Conservation (phyloP, 2,888 invertebrate genomes). For the Ormyrus labotus region DNA sequence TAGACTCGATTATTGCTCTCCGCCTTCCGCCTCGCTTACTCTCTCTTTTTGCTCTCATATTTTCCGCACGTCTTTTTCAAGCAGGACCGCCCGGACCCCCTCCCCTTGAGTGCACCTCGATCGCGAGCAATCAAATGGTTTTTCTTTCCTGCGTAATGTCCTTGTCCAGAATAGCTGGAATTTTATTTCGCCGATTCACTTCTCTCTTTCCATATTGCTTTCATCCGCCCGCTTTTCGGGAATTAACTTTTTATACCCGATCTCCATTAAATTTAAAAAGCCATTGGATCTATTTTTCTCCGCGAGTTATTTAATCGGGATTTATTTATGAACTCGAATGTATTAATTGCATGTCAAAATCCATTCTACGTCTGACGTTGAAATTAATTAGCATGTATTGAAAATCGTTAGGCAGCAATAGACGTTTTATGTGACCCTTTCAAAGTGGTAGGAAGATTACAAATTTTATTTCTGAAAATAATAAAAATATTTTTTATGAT, state of each 20-base stretch:
- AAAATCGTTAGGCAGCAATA: no score
- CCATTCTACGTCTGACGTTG: no score
- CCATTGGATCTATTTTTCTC: no score
- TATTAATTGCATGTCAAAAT: no score
- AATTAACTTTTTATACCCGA: neutral
- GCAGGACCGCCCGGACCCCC: neutral
- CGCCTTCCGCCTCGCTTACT: constrained; percentile 43
- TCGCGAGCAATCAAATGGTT: constrained; percentile 20
- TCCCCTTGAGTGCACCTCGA: neutral
- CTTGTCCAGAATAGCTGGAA: constrained; percentile 17
- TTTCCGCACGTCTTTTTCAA: constrained; percentile 28
- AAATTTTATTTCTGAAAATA: no score
- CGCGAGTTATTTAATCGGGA: no score
- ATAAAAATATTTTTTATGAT: no score
- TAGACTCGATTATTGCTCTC: constrained; percentile 67
- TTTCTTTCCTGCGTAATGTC: constrained; percentile 42
- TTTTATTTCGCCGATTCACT: constrained; percentile 3
- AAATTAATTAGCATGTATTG: no score
- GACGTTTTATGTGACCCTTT: no score
- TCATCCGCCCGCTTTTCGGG: neutral
- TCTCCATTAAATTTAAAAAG: neutral
- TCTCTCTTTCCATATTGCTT: neutral
- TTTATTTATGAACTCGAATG: no score
- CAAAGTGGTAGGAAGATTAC: no score
- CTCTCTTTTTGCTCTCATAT: neutral